A percentile compares a stretch with the other conserved stretches of the same genome.
Evolutionary conservation across 2,113 vertebrate species (phyloP).

Genomic region (Pedetes capensis): DNA sequence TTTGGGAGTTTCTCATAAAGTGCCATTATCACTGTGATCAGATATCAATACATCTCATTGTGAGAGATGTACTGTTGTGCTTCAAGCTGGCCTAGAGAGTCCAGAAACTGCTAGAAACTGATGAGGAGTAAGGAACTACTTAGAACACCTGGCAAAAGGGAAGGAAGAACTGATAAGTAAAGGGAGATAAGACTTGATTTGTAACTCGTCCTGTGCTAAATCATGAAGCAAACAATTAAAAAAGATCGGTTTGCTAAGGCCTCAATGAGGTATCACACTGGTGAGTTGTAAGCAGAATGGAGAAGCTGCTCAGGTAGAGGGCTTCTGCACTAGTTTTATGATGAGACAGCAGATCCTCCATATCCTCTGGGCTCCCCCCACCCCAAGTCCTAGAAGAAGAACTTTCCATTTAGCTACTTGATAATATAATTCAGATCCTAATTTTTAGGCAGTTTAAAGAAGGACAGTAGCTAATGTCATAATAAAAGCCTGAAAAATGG

Average conservation of each 20-base stretch:
- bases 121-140: neutral
- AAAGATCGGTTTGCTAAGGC: neutral
- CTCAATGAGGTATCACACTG: neutral
- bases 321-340: neutral
- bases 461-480: slow-evolving; percentile 16
- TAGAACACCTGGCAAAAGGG: neutral
- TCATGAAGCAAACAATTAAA: neutral
- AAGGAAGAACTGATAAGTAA: neutral
- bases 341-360: neutral
- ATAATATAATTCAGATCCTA: slow-evolving; percentile 24
- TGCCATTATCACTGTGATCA: neutral
- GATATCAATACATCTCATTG: neutral
- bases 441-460: slow-evolving; percentile 43
- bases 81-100: neutral
- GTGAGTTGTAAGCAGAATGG: neutral
- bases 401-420: slow-evolving; percentile 36
- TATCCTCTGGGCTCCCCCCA: neutral
- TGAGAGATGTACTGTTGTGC: neutral
- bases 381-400: neutral
- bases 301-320: neutral
- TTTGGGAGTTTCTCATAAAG: neutral
- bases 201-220: neutral
- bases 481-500: slow-evolving; percentile 7
- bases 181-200: neutral
- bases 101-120: neutral